Evolutionary conservation across 2,113 vertebrate species (phyloP).

Genomic region (Catagonus wagneri): DNA sequence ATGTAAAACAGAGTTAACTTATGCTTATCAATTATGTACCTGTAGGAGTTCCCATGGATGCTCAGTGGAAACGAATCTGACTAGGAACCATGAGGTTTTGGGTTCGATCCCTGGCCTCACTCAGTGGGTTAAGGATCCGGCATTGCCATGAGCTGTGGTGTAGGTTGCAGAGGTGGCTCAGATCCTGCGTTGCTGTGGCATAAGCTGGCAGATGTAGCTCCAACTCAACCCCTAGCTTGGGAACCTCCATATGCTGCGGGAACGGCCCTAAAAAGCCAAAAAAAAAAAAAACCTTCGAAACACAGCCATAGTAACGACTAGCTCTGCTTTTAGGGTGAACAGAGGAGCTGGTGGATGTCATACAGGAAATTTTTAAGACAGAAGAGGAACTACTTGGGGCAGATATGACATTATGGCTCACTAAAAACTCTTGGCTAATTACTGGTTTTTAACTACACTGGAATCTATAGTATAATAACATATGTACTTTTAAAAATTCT

Average conservation of each 20-base stretch:
- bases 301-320: not conserved
- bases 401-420: not conserved
- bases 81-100: no score
- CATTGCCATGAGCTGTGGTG: no score
- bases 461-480: not conserved
- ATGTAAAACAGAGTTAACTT: not conserved
- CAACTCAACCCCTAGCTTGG: no score
- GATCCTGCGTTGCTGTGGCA: no score
- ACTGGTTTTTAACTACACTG: not conserved
- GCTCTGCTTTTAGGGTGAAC: not conserved
- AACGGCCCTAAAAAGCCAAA: no score
- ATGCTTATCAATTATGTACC: not conserved
- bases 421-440: not conserved
- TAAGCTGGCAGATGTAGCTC: no score
- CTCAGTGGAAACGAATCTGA: no score
- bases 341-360: not conserved
- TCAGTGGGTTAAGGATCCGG: no score
- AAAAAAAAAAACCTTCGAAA: not conserved
- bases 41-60: not conserved
- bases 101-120: no score
- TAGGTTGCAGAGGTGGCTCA: no score
- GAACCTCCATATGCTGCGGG: no score
- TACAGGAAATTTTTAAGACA: not conserved
- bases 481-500: not conserved
- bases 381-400: not conserved